Base-by-base conservation (phyloP, 1,140 invertebrate species). In the Drosophila oshimai region DNA sequence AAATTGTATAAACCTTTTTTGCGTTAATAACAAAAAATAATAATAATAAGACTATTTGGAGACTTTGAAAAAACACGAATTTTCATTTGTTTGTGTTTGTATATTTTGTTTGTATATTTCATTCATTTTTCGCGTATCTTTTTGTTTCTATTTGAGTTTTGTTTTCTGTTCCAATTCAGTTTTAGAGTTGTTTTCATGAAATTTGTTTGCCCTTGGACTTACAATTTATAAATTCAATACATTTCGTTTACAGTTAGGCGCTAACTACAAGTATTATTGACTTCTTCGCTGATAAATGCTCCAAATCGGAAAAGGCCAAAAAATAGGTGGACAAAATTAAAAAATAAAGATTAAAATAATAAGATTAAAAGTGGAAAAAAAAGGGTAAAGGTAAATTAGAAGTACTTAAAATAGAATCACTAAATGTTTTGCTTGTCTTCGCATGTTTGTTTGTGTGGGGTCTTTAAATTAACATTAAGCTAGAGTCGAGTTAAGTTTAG, bases 401-500 rank as follows among this genome's bases (percentile, higher is more conserved):
- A 74, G 67, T 60, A 84, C 84, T 88, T 77, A 89, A 70, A 53
- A 77, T 87, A 87, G 62, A 88, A 87, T 87, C 83, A 87, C 83
- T 87, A 87, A 87, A 81, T 83, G 57, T 87, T 87, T 88, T 68
- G 68, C 87, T 71, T 71, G 68, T 71, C 67, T 71, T 71, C 67
- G 61, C 51, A 46, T 83, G 64, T 88, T 87, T 75, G 76, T 72
- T 54, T 79, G 75, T 78, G 24, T 62, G 39, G 76, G 50, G 51
- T 57, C 44, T 47, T 69, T 75, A 61, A 68, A 76, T 64, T 50
- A 50, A 76, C 68, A 88, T 80, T 81, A 88, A 68, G 74, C 81
- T 88, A 87, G 46, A 64, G 49, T 65, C 26, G 42, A 39, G 54
- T 88, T 88, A 88, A 74, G 62, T 77, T 62, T 88, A 87, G 33